These are phyloP conservation scores for Corythornis vintsioides DNA, from an alignment of 2,113 vertebrate species.

Conservation along the genomic window DNA sequence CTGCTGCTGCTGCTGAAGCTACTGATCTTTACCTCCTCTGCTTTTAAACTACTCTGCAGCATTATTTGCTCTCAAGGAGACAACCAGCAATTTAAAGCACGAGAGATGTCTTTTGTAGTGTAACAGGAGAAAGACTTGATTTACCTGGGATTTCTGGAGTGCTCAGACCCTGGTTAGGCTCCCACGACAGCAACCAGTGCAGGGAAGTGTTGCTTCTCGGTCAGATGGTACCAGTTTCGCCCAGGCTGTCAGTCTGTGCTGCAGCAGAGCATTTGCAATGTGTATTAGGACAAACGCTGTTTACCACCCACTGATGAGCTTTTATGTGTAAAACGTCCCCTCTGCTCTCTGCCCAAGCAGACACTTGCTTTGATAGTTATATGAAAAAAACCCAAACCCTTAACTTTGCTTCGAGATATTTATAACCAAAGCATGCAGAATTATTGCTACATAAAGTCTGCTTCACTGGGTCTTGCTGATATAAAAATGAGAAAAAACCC, in stretches of 20 bases:
- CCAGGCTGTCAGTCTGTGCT: neutral
- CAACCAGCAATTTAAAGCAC: neutral
- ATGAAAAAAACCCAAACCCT: slow-evolving; percentile 59
- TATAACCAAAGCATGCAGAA: slow-evolving; percentile 68
- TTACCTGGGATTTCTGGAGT: neutral
- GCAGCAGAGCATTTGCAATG: neutral
- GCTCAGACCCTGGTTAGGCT: neutral
- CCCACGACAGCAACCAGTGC: neutral
- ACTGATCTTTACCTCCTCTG: slow-evolving; percentile 30
- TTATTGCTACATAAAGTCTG: slow-evolving; percentile 66
- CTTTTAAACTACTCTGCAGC: neutral
- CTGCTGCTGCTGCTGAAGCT: neutral
- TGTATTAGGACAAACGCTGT: neutral
- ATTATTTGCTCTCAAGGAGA: neutral
- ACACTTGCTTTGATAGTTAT: slow-evolving; percentile 71
- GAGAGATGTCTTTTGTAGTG: neutral
- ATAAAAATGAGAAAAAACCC: neutral
- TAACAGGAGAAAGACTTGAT: neutral
- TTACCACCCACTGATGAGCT: slow-evolving; percentile 39
- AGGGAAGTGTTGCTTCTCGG: neutral
- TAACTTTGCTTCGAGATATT: slow-evolving; percentile 68
- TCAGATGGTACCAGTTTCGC: neutral
- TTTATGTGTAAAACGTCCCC: slow-evolving; percentile 19
- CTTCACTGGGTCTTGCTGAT: slow-evolving; percentile 61
- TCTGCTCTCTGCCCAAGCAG: slow-evolving; percentile 37